phyloP scores from a whole-genome alignment of 2,113 vertebrate genomes.

The Mionectes macconnelli region DNA sequence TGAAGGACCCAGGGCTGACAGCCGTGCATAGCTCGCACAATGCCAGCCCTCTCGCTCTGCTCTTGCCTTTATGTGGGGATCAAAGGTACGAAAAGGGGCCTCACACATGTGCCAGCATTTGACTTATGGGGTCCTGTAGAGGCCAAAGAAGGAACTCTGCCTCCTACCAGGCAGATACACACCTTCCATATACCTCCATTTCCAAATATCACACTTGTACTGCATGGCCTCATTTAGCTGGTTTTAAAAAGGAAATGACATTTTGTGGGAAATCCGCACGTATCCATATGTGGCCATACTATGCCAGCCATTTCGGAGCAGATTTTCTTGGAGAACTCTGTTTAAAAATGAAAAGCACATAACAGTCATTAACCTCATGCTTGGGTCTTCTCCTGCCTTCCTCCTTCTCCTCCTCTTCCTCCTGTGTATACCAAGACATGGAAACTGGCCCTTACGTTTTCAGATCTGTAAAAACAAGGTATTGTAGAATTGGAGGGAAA shows the following conservation, averaged over 20 bases:
- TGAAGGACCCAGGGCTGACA: slow-evolving; percentile 43
- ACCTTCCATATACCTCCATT: background rate
- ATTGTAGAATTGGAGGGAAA: background rate
- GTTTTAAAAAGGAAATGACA: background rate
- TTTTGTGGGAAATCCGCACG: background rate
- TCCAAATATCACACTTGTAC: background rate
- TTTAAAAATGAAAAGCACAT: background rate
- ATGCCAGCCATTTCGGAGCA: background rate
- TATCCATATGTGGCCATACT: background rate
- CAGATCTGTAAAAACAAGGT: background rate
- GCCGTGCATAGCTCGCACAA: slow-evolving; percentile 9
- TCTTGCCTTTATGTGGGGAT: slow-evolving; percentile 37
- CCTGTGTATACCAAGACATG: background rate
- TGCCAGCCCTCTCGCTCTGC: background rate
- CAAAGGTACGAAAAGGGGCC: slow-evolving; percentile 52
- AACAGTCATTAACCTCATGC: background rate
- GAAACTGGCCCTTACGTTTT: background rate
- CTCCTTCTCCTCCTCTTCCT: background rate
- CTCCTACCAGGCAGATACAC: slow-evolving; percentile 2
- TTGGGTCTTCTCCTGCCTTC: background rate
- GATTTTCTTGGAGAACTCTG: background rate
- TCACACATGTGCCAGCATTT: slow-evolving; percentile 59
- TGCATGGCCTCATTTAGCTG: background rate
- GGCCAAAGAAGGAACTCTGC: slow-evolving; percentile 16
- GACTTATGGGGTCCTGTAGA: slow-evolving; percentile 27